Base-by-base conservation (phyloP, 2,888 invertebrate species). In the Notodonta ziczac region DNA sequence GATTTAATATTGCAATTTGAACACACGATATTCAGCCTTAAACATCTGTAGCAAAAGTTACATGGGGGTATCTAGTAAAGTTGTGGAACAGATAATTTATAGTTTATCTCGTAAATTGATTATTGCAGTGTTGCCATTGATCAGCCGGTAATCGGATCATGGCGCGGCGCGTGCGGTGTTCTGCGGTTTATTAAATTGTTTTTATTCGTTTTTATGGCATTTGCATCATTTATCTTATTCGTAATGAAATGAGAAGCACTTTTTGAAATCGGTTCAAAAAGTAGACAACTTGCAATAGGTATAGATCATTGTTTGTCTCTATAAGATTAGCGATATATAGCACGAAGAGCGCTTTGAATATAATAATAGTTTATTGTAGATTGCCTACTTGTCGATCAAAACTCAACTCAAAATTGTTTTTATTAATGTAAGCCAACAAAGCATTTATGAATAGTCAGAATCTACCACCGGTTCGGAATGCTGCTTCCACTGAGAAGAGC, bases 101-200 rank as follows among this genome's bases (percentile, higher is more conserved):
- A 88, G 91, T 89, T 88, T 89, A 88, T 86, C 87, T 82, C 82
- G 74, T 86, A 86, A 88, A 89, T 90, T 85, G 88, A 89, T 88
- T 88, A 89, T 85, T 86, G 82, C 86, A 87, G 81, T 77, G 81
- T 80, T 83, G 84, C 82, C 80, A 88, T 89, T 88, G 86, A 87
- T 91, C 89, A 86, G 13, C 76, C 80, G 64, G 76, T 86, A 87
- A 90, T 87, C 85, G 76, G 84, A 88, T 88, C 84, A 84, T 63
- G 62, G 68, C 70, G 73, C 75, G 76, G 73, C 67, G 67, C 61
- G 52, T 46, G 59, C 61, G 61, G 69, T 72, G 69, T 68, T 69
- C 69, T 66, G 72, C 56, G 76, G 78, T 75, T 69, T 73, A 78
- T 81, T 72, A 65, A 79, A 79, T 81, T 77, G 81, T 80, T 75